Percentiles rank a stretch among this genome's conserved stretches.
These are phyloP conservation scores for Microtus oregoni DNA, from an alignment of 2,113 vertebrate genomes.

Conservation along the genomic window DNA sequence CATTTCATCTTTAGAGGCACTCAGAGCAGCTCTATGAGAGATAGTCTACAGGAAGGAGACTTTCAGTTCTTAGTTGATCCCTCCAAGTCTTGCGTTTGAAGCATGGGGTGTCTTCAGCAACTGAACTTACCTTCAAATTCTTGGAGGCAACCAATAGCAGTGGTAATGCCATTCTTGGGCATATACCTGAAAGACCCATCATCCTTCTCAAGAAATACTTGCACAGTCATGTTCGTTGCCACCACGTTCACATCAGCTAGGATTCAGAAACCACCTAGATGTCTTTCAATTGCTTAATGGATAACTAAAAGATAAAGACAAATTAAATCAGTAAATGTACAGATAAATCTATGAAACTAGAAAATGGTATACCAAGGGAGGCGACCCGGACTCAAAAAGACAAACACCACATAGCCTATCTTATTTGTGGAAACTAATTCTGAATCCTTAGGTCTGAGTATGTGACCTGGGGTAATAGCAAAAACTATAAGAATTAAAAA, in stretches of 20 bases:
- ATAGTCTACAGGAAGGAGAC: not conserved
- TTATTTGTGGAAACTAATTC: not conserved
- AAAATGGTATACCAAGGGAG: not conserved
- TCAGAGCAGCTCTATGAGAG: not conserved
- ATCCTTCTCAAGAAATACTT: not conserved
- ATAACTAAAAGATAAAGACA: not conserved
- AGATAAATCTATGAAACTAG: not conserved
- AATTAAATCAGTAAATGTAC: not conserved
- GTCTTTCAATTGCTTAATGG: not conserved
- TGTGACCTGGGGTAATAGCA: not conserved
- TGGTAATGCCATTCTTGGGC: not conserved
- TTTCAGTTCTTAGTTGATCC: not conserved
- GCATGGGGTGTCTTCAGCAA: not conserved
- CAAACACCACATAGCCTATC: not conserved
- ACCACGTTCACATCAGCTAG: not conserved
- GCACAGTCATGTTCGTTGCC: not conserved
- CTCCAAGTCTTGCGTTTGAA: not conserved
- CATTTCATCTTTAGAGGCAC: not conserved
- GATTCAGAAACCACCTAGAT: not conserved
- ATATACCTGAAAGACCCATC: not conserved
- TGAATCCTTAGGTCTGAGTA: not conserved
- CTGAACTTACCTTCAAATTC: not conserved
- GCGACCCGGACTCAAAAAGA: not conserved
- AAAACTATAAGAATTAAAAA: not conserved
- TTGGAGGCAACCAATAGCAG: not conserved